Conservation (phyloP, 2,888 invertebrate species). For the Protula sp. region DNA sequence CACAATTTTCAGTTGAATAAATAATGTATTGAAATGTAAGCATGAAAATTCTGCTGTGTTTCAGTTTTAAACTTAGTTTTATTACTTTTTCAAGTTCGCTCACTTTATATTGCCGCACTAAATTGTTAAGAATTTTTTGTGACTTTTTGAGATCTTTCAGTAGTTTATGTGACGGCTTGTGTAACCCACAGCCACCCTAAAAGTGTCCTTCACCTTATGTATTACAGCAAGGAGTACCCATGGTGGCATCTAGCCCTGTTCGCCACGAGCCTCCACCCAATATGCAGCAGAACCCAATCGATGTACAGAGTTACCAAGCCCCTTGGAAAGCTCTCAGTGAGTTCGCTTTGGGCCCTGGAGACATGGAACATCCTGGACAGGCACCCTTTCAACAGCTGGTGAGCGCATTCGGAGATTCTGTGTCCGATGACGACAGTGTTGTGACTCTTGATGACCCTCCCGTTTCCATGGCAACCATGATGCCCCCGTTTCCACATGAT, state of each 20-base stretch:
- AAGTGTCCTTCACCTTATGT: background rate
- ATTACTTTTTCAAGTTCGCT: too few species aligned
- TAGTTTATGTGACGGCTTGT: background rate
- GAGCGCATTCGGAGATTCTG: conserved; percentile 56
- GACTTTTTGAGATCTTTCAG: background rate
- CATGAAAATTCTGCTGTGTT: too few species aligned
- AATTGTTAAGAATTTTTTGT: too few species aligned
- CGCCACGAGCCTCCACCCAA: conserved; percentile 53
- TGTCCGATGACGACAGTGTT: conserved; percentile 40
- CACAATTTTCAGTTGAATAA: too few species aligned
- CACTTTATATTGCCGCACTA: too few species aligned
- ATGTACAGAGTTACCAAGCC: conserved; percentile 89
- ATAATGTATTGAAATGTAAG: too few species aligned
- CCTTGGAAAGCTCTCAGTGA: conserved; percentile 90
- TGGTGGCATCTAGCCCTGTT: conserved; percentile 84
- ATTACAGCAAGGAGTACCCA: conserved; percentile 79
- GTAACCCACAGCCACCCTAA: background rate
- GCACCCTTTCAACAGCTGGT: conserved; percentile 95
- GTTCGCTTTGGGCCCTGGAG: conserved; percentile 71
- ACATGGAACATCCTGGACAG: conserved; percentile 72
- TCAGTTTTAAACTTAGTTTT: too few species aligned
- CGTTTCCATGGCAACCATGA: background rate
- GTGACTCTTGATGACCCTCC: conserved; percentile 28
- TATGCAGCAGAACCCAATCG: conserved; percentile 64
- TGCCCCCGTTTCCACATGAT: background rate